phyloP scores from a whole-genome alignment of 2,113 vertebrate genomes.

The Triplophysa siluroides region DNA sequence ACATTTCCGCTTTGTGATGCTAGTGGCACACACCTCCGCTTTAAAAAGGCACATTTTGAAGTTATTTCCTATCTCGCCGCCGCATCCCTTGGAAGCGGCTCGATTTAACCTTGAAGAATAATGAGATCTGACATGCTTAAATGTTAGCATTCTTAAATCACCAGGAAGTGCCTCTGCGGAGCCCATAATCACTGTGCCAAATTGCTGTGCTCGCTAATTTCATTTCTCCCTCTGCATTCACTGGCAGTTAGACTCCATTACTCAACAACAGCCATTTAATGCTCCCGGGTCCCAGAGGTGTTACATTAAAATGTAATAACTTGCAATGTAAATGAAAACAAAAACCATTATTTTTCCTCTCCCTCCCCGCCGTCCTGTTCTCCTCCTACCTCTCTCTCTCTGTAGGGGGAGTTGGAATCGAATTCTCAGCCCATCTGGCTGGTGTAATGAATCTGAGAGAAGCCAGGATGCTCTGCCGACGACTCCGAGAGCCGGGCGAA shows the following conservation, averaged over 20 bases:
- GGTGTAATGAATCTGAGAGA: constrained; percentile 74
- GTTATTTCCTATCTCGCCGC: constrained; percentile 66
- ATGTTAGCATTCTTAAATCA: constrained; percentile 85
- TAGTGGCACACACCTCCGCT: no score
- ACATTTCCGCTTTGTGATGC: no score
- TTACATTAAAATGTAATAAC: constrained; percentile 81
- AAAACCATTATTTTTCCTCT: constrained; percentile 68
- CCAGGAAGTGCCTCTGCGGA: constrained; percentile 80
- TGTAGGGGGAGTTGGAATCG: constrained; percentile 74
- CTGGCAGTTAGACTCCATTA: constrained; percentile 82
- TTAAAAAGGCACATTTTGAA: constrained; percentile 30
- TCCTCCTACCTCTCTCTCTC: constrained; percentile 55
- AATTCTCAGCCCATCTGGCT: constrained; percentile 78
- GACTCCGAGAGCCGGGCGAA: constrained; percentile 72
- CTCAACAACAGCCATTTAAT: constrained; percentile 82
- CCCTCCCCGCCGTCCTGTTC: constrained; percentile 53
- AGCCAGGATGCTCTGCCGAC: constrained; percentile 72
- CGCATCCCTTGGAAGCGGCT: constrained; percentile 63
- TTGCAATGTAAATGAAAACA: constrained; percentile 82
- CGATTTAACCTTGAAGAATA: constrained; percentile 81
- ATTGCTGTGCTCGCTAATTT: constrained; percentile 82
- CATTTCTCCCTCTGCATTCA: constrained; percentile 79
- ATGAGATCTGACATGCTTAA: constrained; percentile 83
- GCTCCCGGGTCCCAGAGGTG: constrained; percentile 74
- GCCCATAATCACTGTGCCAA: constrained; percentile 81